Base-by-base conservation (phyloP, 2,888 invertebrate genomes). In the Prosapia bicincta region DNA sequence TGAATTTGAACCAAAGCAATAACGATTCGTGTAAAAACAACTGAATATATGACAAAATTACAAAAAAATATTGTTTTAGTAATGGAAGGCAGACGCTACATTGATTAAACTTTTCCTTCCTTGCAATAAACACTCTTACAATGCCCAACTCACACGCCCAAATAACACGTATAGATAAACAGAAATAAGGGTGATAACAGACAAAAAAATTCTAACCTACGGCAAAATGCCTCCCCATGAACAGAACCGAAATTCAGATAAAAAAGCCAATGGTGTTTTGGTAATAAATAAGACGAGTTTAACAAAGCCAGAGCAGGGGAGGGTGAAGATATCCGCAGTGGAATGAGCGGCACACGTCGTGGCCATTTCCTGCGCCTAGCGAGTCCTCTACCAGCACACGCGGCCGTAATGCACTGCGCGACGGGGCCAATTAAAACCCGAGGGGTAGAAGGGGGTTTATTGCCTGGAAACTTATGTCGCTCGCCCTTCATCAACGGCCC, bases 381-480 rank as follows among this genome's bases (percentile, higher is more conserved):
- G 38, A 38, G 38, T 38, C 38, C 54, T 54, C n/a, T 20, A 54
- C 54, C 66, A 69, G 69, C 1, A 65, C 74, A 69, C 74, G 74
- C 74, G 74, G 30, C 13, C 23, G 30, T 74, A 74, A 74, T 74
- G 74, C 32, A 74, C 74, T 74, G 13, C 54, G 54, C 5, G 54
- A 23, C 26, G 30, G 24, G 30, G 24, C 74, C 74, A 74, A 74
- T 74, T 74, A 74, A 54, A 74, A 32, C 74, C 74, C n/a, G n/a
- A n/a, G n/a, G n/a, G 13, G 24, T 54, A 54, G 20, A 10, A 28
- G 69, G 69, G n/a, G 28, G 69, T 69, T 69, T 69, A 74, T 74
- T 69, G 74, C 54, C 65, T 74, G 74, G 74, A 74, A 74, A 74
- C 74, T 67, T 66, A 69, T 69, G 74, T 69, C 25, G 74, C 69